Evolutionary conservation across 2,113 vertebrate species (phyloP).

Genomic region (Lanius ludovicianus): DNA sequence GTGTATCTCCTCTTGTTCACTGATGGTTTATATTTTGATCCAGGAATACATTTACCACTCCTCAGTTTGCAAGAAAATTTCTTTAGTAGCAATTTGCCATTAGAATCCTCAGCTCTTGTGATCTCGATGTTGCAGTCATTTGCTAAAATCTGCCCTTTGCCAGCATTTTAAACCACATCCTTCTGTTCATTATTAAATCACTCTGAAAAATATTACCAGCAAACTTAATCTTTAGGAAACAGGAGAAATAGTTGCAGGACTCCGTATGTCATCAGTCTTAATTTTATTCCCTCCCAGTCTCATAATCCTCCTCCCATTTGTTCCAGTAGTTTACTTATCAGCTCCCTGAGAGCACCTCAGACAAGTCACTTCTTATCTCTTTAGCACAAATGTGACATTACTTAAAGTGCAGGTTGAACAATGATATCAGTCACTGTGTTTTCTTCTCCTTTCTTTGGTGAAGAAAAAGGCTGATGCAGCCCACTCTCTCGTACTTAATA

Average conservation of each 20-base stretch:
- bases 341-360: not conserved
- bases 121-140: not conserved
- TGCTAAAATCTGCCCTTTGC: not conserved
- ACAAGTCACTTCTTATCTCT: not conserved
- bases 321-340: not conserved
- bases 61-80: not conserved
- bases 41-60: not conserved
- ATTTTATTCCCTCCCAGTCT: not conserved
- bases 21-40: not conserved
- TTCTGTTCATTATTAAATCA: constrained; percentile 17
- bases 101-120: not conserved
- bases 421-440: not conserved
- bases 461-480: not conserved
- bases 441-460: not conserved
- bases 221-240: constrained; percentile 10
- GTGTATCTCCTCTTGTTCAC: not conserved
- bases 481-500: not conserved
- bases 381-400: not conserved
- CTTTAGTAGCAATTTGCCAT: not conserved
- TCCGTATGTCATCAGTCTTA: constrained; percentile 1
- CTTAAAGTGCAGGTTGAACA: not conserved
- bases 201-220: not conserved
- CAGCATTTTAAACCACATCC: constrained; percentile 5
- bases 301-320: constrained; percentile 1
- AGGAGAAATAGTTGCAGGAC: constrained; percentile 1